Base-by-base conservation (phyloP, 2,797 vertebrate genomes). In the Scolopax rusticola region DNA sequence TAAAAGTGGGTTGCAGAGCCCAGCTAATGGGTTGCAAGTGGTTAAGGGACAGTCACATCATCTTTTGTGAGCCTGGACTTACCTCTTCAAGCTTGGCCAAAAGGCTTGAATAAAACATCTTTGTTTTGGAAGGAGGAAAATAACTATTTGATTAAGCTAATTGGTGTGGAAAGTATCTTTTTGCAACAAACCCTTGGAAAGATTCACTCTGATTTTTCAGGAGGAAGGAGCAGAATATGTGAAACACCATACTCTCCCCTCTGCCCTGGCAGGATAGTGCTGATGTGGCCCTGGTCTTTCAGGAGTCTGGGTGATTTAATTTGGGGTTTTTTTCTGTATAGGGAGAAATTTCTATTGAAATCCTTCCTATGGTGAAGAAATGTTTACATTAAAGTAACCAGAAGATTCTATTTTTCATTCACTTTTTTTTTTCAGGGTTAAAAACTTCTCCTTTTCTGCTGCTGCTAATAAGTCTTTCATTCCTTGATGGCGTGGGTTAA, bases 281-380 rank as follows among this genome's bases (percentile, higher is more conserved):
- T 91, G 43, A 9, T 59, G 59, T 73, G 59, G 67, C 33, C 38
- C 73, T 87, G 41, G 40, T 89, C 60, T 76, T 93, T 80, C 67
- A 76, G 50, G 20, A 68, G 2, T 33, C 51, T 2, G 4, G 59
- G 6, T n/a, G 24, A 38, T 54, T 53, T 53, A 18, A 53, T 67
- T 61, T n/a, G 12, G 0, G 0, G 3, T 45, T 20, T 45, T 89
- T 68, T 50, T 2, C 50, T 81, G 7, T 48, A 0, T 38, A 56
- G 43, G 40, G 65, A 76, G 61, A 57, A 30, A 50, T 87, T 83
- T 71, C 33, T 85, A 40, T n/a, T 36, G 45, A 87, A 92, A 51
- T 74, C 11, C 8, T 24, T 74, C 63, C 77, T 51, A 70, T 41
- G 20, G 6, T 30, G 14, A 89, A 83, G 33, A 93, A 82, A 84